Evolutionary conservation across 2,888 invertebrate species (phyloP), one percentile per base, ranked within the genome.

Genomic region (Muscina levida): DNA sequence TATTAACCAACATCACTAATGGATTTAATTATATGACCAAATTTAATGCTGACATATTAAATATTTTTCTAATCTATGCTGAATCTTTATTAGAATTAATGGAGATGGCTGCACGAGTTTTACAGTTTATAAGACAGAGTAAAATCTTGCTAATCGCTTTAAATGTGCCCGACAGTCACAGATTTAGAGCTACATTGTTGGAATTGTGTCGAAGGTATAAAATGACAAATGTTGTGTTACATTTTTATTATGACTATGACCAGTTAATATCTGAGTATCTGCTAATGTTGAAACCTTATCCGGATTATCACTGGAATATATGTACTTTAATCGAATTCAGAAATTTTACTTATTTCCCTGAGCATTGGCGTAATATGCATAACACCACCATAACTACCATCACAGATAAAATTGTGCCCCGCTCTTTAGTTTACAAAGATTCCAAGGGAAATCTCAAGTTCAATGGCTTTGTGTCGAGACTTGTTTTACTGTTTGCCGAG

Each of bases 321-420:
- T 5, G 3, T 10, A 8, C 13, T 44, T 37, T 37, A 37, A 44
- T 13, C 6, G 65, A 39, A 8, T n/a, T 13, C n/a, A 1, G 13
- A 1, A 2, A 13, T 26, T 13, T 13, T 4, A 0, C 10, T 59
- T 72, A 59, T 48, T 82, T 57, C n/a, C 62, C 48, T 10, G 15
- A 8, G 1, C 51, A 70, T 46, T 65, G 42, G 39, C 44, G 48
- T 0, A 39, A 81, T 39, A 44, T 77, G 59, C 37, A 72, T 19
- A 73, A 74, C 10, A 74, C 71, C 53, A 11, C 53, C 0, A 72
- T 88, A 0, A 26, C 8, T 0, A 82, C 81, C 0, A 6, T 84
- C 13, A 82, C 85, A 17, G 87, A 86, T 53, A 85, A 85, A 26
- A 24, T 82, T 1, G 57, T 82, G 6, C 88, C 87, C 0, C 83